Evolutionary conservation across 1,140 invertebrate species (phyloP).

Genomic region (Semibalanus balanoides): DNA sequence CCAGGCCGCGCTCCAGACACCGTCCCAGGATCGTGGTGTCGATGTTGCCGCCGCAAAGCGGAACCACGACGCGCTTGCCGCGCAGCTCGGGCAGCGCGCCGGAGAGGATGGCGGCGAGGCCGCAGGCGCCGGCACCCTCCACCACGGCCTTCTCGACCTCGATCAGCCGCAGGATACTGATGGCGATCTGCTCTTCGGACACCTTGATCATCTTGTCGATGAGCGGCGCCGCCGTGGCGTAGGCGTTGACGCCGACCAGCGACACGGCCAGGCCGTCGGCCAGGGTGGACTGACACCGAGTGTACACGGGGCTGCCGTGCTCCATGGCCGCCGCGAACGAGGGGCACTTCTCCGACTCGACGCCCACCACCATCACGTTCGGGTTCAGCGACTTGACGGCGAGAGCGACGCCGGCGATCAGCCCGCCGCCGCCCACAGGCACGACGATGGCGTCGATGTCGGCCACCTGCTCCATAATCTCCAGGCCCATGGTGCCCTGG

Average conservation of each 20-base stretch:
- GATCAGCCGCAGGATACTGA: slow-evolving; percentile 68
- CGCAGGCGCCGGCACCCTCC: slow-evolving; percentile 78
- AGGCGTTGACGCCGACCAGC: slow-evolving; percentile 75
- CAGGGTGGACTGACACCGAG: slow-evolving; percentile 55
- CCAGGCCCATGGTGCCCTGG: slow-evolving; percentile 80
- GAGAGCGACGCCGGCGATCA: slow-evolving; percentile 62
- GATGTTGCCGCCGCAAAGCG: slow-evolving; percentile 82
- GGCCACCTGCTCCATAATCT: slow-evolving; percentile 71
- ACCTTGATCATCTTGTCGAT: slow-evolving; percentile 63
- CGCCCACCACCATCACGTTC: slow-evolving; percentile 52
- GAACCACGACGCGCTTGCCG: slow-evolving; percentile 72
- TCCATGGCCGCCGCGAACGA: slow-evolving; percentile 63
- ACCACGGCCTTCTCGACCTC: slow-evolving; percentile 87
- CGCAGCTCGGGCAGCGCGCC: slow-evolving; percentile 65
- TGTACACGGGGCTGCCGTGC: slow-evolving; percentile 48
- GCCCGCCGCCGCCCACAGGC: slow-evolving; percentile 76
- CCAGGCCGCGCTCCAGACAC: slow-evolving; percentile 73
- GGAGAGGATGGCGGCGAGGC: slow-evolving; percentile 69
- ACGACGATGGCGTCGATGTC: slow-evolving; percentile 61
- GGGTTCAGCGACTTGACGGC: slow-evolving; percentile 74
- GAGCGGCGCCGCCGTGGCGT: slow-evolving; percentile 52
- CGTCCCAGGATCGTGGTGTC: slow-evolving; percentile 79
- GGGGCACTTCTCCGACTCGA: slow-evolving; percentile 76
- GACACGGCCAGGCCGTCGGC: slow-evolving; percentile 87
- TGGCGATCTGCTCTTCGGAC: slow-evolving; percentile 71